A percentile compares a stretch with the other conserved stretches of the same genome.
Conservation (phyloP, 2,888 invertebrate genomes). For the Zaprionus bogoriensis region DNA sequence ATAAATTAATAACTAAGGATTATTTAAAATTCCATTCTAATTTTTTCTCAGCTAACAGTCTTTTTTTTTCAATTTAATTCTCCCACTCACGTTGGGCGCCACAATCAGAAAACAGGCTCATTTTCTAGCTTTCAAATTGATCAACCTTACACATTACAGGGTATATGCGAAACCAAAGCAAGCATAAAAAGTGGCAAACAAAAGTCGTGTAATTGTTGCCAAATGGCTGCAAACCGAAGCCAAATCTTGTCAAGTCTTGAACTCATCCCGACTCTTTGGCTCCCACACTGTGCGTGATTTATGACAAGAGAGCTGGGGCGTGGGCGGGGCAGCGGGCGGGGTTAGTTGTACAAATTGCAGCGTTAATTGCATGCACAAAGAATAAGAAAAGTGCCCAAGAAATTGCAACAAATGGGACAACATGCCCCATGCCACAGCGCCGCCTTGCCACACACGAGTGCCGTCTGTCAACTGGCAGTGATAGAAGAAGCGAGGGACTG, state of each 20-base stretch:
- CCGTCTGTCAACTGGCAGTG: constrained; percentile 9
- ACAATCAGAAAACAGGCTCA: background rate
- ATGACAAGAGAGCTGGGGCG: constrained; percentile 4
- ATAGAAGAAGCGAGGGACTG: background rate
- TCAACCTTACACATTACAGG: too few species aligned
- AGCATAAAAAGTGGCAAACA: constrained; percentile 50
- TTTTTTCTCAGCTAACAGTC: background rate
- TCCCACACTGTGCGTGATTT: constrained; percentile 6
- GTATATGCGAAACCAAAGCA: constrained; percentile 20
- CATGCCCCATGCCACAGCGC: background rate
- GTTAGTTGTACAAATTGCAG: constrained; percentile 61
- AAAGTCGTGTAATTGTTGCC: constrained; percentile 63
- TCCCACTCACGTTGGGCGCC: background rate
- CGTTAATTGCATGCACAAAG: constrained; percentile 75
- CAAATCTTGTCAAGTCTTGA: constrained; percentile 49
- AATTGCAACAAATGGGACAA: constrained; percentile 67
- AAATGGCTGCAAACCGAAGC: constrained; percentile 53
- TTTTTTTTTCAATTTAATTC: background rate
- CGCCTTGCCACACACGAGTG: background rate
- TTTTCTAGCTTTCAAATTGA: too few species aligned
- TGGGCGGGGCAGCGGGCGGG: background rate
- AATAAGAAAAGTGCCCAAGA: constrained; percentile 72
- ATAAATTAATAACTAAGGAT: too few species aligned
- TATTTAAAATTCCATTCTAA: too few species aligned
- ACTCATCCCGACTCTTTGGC: background rate